These are phyloP conservation scores for Caenorhabditis inopinata DNA, from an alignment of 1,140 invertebrate species.

Conservation along the genomic window DNA sequence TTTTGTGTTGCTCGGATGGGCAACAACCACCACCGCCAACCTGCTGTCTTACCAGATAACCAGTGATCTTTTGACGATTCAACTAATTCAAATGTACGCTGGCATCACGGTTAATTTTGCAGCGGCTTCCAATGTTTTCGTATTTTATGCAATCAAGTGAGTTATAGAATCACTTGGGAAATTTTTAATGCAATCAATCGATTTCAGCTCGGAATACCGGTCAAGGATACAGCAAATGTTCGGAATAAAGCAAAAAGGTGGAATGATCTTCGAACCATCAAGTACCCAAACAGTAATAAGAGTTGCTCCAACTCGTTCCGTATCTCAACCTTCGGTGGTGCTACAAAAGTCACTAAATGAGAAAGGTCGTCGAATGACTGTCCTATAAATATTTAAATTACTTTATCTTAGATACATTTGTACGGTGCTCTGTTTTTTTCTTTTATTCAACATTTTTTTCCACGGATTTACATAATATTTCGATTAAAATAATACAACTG, in stretches of 20 bases:
- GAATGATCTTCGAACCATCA: conserved; percentile 3
- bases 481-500: too few relatives aligned
- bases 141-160: not conserved
- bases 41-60: not conserved
- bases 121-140: not conserved
- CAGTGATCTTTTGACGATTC: not conserved
- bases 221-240: not conserved
- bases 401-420: too few relatives aligned
- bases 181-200: too few relatives aligned
- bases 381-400: not conserved
- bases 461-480: too few relatives aligned
- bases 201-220: not conserved
- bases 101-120: not conserved
- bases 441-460: not conserved
- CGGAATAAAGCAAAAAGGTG: not conserved
- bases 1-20: conserved; percentile 21
- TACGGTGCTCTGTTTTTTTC: not conserved
- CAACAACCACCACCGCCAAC: not conserved
- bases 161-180: too few relatives aligned
- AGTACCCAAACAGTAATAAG: conserved; percentile 1
- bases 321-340: not conserved
- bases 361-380: not conserved
- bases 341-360: not conserved
- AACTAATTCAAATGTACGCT: not conserved
- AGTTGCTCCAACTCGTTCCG: not conserved